Conservation (phyloP, 2,113 vertebrate genomes). For the Cynopterus brachyotis region DNA sequence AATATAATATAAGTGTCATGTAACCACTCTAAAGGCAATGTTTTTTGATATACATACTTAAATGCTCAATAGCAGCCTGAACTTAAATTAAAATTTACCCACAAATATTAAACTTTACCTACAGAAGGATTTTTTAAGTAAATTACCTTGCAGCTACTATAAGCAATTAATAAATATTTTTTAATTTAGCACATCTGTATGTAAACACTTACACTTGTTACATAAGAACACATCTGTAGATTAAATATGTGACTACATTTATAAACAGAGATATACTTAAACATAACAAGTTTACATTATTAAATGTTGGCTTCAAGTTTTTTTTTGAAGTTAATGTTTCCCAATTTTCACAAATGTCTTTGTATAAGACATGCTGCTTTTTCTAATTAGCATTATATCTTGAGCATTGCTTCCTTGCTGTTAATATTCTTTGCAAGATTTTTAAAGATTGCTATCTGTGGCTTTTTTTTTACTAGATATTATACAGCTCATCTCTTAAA, state of each 20-base stretch:
- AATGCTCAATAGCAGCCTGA: not conserved
- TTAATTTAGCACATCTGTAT: not conserved
- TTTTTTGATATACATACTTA: not conserved
- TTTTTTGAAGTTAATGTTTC: not conserved
- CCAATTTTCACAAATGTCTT: not conserved
- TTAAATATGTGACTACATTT: not conserved
- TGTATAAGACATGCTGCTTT: not conserved
- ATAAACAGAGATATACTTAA: not conserved
- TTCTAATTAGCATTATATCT: not conserved
- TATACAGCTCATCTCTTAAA: not conserved
- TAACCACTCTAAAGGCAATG: not conserved
- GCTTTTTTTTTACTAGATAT: not conserved
- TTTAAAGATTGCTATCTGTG: not conserved
- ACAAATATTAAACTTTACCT: not conserved
- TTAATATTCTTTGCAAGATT: not conserved
- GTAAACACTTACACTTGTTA: not conserved
- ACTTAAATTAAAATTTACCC: constrained; percentile 24
- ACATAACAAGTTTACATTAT: not conserved
- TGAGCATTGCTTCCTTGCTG: not conserved
- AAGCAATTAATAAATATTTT: constrained; percentile 21
- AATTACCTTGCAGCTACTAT: not conserved
- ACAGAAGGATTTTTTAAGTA: not conserved
- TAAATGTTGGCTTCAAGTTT: not conserved
- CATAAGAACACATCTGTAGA: not conserved
- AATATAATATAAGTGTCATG: not conserved